Conservation (phyloP, 2,888 invertebrate species). For the Agonopterix arenella region DNA sequence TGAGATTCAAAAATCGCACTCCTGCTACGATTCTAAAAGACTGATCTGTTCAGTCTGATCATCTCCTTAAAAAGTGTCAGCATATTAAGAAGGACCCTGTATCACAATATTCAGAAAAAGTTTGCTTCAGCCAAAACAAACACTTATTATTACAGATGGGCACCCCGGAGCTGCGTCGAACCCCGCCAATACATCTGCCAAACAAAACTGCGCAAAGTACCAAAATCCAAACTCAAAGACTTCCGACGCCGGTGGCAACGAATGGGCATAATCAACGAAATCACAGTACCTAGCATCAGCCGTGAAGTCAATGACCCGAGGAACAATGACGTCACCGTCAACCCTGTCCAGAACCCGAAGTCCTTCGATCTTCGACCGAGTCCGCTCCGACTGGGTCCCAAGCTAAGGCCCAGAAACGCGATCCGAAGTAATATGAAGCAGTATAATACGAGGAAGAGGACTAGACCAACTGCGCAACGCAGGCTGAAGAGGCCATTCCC, state of each 20-base stretch:
- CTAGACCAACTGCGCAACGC: slow-evolving; percentile 35
- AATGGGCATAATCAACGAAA: slow-evolving; percentile 74
- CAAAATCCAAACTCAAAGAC: slow-evolving; percentile 63
- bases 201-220: slow-evolving; percentile 72
- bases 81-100: too few relatives aligned
- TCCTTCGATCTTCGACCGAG: slow-evolving; percentile 52
- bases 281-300: slow-evolving; percentile 61
- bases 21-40: too few relatives aligned
- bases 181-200: slow-evolving; percentile 84
- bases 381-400: slow-evolving; percentile 23
- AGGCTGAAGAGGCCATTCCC: slow-evolving; percentile 62
- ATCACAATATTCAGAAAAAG: too few relatives aligned
- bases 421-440: slow-evolving; percentile 17
- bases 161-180: slow-evolving; percentile 79
- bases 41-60: too few relatives aligned
- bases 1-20: too few relatives aligned
- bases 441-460: slow-evolving; percentile 37
- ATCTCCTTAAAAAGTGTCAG: too few relatives aligned
- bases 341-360: slow-evolving; percentile 49
- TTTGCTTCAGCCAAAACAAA: background rate
- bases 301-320: slow-evolving; percentile 50
- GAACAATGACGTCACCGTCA: slow-evolving; percentile 50
- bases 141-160: slow-evolving; percentile 74
- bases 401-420: slow-evolving; percentile 20
- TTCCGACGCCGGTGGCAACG: slow-evolving; percentile 63